Evolutionary conservation across 2,888 invertebrate genomes (phyloP), one percentile per base, ranked within the genome.

Genomic region (Scrobipalpa costella): DNA sequence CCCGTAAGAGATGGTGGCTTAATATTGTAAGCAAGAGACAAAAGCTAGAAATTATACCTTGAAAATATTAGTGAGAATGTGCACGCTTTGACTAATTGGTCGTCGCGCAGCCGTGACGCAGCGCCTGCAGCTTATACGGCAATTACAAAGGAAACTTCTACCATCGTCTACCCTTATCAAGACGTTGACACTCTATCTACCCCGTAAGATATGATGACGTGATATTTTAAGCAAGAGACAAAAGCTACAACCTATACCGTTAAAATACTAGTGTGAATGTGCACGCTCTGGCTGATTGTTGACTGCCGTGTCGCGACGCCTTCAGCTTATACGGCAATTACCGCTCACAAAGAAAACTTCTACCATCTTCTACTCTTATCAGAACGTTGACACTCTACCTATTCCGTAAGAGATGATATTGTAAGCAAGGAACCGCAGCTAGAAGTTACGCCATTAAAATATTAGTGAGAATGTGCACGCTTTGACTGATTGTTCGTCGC

Each of bases 381-480:
- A 13, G 6, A 49, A 8, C 47, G 5, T 8, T 17, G n/a, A n/a
- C n/a, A n/a, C n/a, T n/a, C n/a, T n/a, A n/a, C n/a, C n/a, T n/a
- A n/a, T n/a, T n/a, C n/a, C 11, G n/a, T 50, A 50, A 19, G 11
- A 21, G 2, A 27, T 11, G 1, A 34, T 33, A 34, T 34, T 34
- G 27, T 21, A 21, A 15, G 52, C 50, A 52, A 11, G 7, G 7
- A n/a, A 55, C 50, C 15, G 33, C 55, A 15, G 34, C 15, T 33
- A 7, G 34, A 55, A 55, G 50, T 15, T 34, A n/a, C 15, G 34
- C n/a, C 34, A 55, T 55, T 55, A 55, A n/a, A 55, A 34, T 55
- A 55, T 55, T 55, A 55, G 34, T 8, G 8, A 55, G 55, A 17
- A 27, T 13, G 13, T 15, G 55, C 34, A 34, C 8, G 15, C n/a